Evolutionary conservation across 2,797 vertebrate genomes (phyloP).

Genomic region (Crenichthys baileyi): DNA sequence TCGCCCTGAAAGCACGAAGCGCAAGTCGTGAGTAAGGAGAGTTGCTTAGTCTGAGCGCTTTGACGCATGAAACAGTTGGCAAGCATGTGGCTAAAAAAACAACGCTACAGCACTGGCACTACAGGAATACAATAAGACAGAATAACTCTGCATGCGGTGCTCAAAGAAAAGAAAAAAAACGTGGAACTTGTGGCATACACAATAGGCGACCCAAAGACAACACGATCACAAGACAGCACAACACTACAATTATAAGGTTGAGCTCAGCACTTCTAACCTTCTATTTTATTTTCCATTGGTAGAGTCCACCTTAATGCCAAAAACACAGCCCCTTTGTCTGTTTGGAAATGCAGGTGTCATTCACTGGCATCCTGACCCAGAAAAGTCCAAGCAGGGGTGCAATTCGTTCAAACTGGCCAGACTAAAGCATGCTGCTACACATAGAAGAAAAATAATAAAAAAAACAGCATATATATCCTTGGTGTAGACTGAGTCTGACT

Average conservation of each 20-base stretch:
- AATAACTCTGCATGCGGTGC: slow-evolving; percentile 43
- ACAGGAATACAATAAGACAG: slow-evolving; percentile 22
- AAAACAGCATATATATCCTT: slow-evolving; percentile 51
- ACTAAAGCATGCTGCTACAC: slow-evolving; percentile 52
- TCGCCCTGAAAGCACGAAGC: slow-evolving; percentile 26
- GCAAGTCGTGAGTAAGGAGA: slow-evolving; percentile 66
- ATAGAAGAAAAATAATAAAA: slow-evolving; percentile 25
- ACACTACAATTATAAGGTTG: slow-evolving; percentile 58
- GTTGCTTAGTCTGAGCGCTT: slow-evolving; percentile 56
- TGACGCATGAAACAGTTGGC: slow-evolving; percentile 59
- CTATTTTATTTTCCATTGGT: slow-evolving; percentile 86
- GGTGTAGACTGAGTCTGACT: slow-evolving; percentile 66
- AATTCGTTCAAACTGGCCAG: slow-evolving; percentile 63
- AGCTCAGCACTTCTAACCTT: slow-evolving; percentile 83
- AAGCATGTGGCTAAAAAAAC: slow-evolving; percentile 58
- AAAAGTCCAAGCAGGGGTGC: slow-evolving; percentile 73
- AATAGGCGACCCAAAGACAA: slow-evolving; percentile 47
- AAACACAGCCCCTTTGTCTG: slow-evolving; percentile 75
- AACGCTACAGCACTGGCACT: slow-evolving; percentile 30
- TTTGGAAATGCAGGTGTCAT: slow-evolving; percentile 80
- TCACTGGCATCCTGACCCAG: slow-evolving; percentile 82
- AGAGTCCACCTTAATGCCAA: slow-evolving; percentile 75
- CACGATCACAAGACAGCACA: slow-evolving; percentile 64
- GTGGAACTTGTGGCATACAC: slow-evolving; percentile 62
- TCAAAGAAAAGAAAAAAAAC: slow-evolving; percentile 21